phyloP scores from a whole-genome alignment of 2,888 invertebrate species.

The Lomographa bimaculata region DNA sequence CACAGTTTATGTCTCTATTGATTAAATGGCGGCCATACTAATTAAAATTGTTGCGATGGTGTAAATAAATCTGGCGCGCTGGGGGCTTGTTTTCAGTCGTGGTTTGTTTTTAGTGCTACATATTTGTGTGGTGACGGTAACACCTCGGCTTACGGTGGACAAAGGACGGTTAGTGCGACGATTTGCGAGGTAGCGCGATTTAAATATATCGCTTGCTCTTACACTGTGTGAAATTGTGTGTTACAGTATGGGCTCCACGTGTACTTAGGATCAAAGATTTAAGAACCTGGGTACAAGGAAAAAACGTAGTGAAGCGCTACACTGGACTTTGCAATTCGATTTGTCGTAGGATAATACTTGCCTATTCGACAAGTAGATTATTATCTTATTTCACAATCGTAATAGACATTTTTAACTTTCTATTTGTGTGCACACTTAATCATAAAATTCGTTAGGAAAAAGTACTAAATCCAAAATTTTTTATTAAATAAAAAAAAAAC shows the following conservation, averaged over 20 bases:
- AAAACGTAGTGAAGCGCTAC: too few species aligned
- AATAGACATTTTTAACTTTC: too few species aligned
- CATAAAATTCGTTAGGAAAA: too few species aligned
- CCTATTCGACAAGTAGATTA: too few species aligned
- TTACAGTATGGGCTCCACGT: conserved; percentile 9
- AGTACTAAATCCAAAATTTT: too few species aligned
- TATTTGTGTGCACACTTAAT: too few species aligned
- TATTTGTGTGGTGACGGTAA: conserved; percentile 65
- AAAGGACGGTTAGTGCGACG: conserved; percentile 52
- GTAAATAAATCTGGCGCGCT: conserved; percentile 58
- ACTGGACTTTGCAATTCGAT: too few species aligned
- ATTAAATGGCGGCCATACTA: conserved; percentile 62
- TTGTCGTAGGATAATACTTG: too few species aligned
- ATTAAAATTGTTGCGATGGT: conserved; percentile 68
- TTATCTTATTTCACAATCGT: too few species aligned
- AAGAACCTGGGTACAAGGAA: too few species aligned
- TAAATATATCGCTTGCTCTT: conserved; percentile 58
- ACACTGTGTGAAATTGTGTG: conserved; percentile 44
- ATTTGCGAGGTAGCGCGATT: conserved; percentile 60
- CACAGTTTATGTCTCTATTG: conserved; percentile 69
- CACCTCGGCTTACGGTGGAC: conserved; percentile 53
- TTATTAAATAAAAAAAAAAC: too few species aligned
- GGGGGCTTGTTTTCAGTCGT: conserved; percentile 47
- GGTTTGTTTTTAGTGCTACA: conserved; percentile 60
- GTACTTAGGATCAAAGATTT: too few species aligned